Conservation (phyloP, 2,888 invertebrate genomes). For the Mystacides longicornis region DNA sequence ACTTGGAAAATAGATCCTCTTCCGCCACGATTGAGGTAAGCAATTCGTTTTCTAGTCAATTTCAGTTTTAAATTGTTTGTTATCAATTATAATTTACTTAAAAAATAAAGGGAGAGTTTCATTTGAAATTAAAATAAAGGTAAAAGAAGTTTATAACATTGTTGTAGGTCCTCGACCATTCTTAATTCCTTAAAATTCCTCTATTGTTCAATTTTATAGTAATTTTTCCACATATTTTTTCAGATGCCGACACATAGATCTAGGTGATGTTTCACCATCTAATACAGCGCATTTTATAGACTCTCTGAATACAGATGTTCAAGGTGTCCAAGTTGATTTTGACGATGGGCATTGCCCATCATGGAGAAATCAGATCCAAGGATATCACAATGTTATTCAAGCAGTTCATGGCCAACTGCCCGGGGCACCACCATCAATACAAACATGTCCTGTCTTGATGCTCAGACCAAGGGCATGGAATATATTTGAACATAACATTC, state of each 20-base stretch:
- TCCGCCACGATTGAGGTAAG: slow-evolving; percentile 46
- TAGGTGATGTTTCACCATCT: slow-evolving; percentile 59
- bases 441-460: slow-evolving; percentile 55
- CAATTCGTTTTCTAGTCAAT: too few relatives aligned
- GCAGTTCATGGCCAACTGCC: slow-evolving; percentile 47
- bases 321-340: slow-evolving; percentile 59
- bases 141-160: not conserved
- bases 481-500: slow-evolving; percentile 59
- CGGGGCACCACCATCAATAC: slow-evolving; percentile 44
- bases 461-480: slow-evolving; percentile 68
- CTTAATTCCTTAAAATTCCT: too few relatives aligned
- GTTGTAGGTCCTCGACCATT: too few relatives aligned
- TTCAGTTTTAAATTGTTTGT: too few relatives aligned
- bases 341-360: slow-evolving; percentile 69
- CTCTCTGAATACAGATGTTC: slow-evolving; percentile 48
- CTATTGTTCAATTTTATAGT: not conserved
- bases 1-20: slow-evolving; percentile 55
- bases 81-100: not conserved
- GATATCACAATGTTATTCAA: slow-evolving; percentile 52
- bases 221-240: not conserved
- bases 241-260: slow-evolving; percentile 54
- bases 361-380: slow-evolving; percentile 60
- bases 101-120: too few relatives aligned
- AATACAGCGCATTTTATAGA: slow-evolving; percentile 49
- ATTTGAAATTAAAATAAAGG: not conserved